Conservation (phyloP, 2,797 vertebrate species). For the Alca torda region DNA sequence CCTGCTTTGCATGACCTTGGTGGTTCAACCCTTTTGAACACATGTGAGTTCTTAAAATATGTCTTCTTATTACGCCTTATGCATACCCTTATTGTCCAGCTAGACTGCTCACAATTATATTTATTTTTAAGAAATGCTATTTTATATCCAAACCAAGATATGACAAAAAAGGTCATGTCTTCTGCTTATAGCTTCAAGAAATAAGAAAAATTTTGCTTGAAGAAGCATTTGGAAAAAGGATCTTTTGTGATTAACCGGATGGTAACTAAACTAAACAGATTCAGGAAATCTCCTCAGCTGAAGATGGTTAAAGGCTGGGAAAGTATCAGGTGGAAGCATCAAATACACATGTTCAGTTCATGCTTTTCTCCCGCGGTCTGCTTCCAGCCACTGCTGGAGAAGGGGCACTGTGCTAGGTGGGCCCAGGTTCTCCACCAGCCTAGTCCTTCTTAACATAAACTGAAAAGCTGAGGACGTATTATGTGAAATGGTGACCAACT, state of each 20-base stretch:
- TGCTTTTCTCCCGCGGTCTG: not conserved
- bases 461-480: not conserved
- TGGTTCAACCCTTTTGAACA: not conserved
- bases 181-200: not conserved
- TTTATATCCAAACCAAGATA: not conserved
- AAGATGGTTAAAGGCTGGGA: not conserved
- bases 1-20: not conserved
- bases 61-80: not conserved
- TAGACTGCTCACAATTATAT: not conserved
- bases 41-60: not conserved
- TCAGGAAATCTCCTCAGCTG: not conserved
- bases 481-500: not conserved
- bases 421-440: not conserved
- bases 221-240: not conserved
- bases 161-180: not conserved
- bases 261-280: not conserved
- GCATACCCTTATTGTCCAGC: not conserved
- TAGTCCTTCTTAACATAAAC: not conserved
- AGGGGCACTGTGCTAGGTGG: not conserved
- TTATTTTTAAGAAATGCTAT: not conserved
- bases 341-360: not conserved
- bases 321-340: not conserved
- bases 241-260: not conserved
- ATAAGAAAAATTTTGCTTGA: not conserved
- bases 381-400: not conserved